phyloP scores from a whole-genome alignment of 2,888 invertebrate genomes.

The Polietes domitor region DNA sequence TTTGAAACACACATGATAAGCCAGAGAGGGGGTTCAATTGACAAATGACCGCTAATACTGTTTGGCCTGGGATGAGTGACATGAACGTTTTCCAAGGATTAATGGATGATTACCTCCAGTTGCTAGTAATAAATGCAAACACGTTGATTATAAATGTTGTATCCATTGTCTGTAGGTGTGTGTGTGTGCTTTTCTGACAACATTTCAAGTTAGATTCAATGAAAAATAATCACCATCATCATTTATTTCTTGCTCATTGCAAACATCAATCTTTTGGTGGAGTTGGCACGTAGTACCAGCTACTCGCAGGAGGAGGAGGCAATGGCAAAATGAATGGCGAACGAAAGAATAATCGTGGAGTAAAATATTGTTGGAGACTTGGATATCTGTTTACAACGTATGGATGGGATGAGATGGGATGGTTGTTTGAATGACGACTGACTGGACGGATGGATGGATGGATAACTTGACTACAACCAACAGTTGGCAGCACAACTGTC shows the following conservation, averaged over 20 bases:
- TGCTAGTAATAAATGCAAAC: not conserved
- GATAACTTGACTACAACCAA: constrained; percentile 55
- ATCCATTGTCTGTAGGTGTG: not conserved
- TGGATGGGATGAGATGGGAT: constrained; percentile 42
- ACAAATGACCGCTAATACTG: not conserved
- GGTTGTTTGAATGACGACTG: constrained; percentile 42
- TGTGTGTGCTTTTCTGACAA: not conserved
- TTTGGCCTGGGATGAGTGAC: not conserved
- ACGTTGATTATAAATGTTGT: not conserved
- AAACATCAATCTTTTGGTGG: constrained; percentile 76
- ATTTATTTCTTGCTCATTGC: constrained; percentile 77
- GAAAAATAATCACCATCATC: constrained; percentile 80
- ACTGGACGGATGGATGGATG: constrained; percentile 28
- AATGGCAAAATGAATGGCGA: constrained; percentile 26
- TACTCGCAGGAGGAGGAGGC: not conserved
- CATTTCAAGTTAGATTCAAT: constrained; percentile 65
- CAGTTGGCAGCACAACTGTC: constrained; percentile 67
- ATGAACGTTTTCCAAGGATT: not conserved
- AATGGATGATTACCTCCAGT: not conserved
- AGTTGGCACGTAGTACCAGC: not conserved
- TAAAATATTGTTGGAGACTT: constrained; percentile 52
- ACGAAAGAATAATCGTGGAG: constrained; percentile 39
- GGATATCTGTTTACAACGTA: constrained; percentile 38
- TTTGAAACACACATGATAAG: too few relatives aligned
- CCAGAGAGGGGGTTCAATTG: too few relatives aligned